phyloP scores from a whole-genome alignment of 92 coral and sea anemone genomes.

The Phenganax marumi region DNA sequence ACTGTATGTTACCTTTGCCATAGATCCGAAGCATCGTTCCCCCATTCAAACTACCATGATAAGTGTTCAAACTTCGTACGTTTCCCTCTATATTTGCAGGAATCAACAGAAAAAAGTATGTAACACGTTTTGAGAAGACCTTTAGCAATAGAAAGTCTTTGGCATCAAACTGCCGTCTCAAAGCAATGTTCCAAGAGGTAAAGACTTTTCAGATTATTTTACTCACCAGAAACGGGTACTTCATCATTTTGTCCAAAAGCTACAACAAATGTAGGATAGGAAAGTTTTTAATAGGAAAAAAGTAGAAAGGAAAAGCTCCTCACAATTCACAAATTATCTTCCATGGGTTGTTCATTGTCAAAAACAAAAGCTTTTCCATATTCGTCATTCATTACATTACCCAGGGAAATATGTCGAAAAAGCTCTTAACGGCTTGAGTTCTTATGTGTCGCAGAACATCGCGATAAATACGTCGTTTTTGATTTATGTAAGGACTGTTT shows the following conservation, averaged over 20 bases:
- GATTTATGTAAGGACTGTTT: too few species aligned
- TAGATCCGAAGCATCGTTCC: slow-evolving; percentile 26
- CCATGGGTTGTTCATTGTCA: too few species aligned
- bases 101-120: not conserved
- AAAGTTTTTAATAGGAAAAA: not conserved
- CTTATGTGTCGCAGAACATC: too few species aligned
- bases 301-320: too few species aligned
- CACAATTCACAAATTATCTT: too few species aligned
- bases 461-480: too few species aligned
- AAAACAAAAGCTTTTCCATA: too few species aligned
- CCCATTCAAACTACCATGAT: not conserved
- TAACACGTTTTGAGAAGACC: not conserved
- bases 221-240: slow-evolving; percentile 16
- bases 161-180: not conserved
- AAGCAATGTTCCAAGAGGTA: not conserved
- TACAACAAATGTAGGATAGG: not conserved
- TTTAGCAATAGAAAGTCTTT: too few species aligned
- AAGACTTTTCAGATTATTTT: too few species aligned
- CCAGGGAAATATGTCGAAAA: too few species aligned
- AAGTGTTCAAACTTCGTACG: not conserved
- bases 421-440: too few species aligned
- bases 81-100: slow-evolving; percentile 24
- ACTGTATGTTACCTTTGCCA: slow-evolving; percentile 12
- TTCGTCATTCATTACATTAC: too few species aligned
- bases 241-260: slow-evolving; percentile 10